Evolutionary conservation across 37 sponge, comb jelly and placozoan species (phyloP), one percentile per base, ranked within the genome.

Genomic region (Halichondria panicea): DNA sequence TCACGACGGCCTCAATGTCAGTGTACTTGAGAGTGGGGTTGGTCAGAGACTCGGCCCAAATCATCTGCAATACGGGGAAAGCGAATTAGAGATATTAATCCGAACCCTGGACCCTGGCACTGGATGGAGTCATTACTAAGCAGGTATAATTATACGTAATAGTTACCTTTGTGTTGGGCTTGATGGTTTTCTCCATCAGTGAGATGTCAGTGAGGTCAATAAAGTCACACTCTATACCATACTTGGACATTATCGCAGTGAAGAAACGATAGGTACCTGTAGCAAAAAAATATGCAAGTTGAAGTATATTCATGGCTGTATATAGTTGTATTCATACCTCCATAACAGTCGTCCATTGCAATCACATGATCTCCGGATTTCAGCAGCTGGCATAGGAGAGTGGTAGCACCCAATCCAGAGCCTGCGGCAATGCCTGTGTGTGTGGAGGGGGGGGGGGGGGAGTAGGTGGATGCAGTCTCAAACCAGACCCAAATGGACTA

Each of bases 21-120:
- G 85, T 62, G 33, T 90, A 41, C 25, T 71, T 84, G 74, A 98
- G 81, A 9, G 83, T 72, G 24, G 99, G 99, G 50, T 98, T 98
- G 28, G 96, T 95, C 41, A 91, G 84, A 18, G 91, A 77, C 80
- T 98, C 99, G 56, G 90, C 34, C 99, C 99, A 98, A 19, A 98
- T 83, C 63, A 97, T 28, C 97, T 97, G 54, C 2, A 43, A 38
- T 38, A 44, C 55, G 46, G 42, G 32, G 60, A 12, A 39, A 8
- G n/a, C n/a, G n/a, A n/a, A n/a, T n/a, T n/a, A n/a, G n/a, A n/a
- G n/a, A n/a, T n/a, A n/a, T n/a, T n/a, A n/a, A n/a, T n/a, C n/a
- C n/a, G n/a, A n/a, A n/a, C n/a, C n/a, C n/a, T n/a, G n/a, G n/a
- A n/a, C n/a, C n/a, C n/a, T n/a, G n/a, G n/a, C n/a, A n/a, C n/a